Evolutionary conservation across 2,797 vertebrate species (phyloP), one percentile per base, ranked within the genome.

Genomic region (Artibeus jamaicensis): DNA sequence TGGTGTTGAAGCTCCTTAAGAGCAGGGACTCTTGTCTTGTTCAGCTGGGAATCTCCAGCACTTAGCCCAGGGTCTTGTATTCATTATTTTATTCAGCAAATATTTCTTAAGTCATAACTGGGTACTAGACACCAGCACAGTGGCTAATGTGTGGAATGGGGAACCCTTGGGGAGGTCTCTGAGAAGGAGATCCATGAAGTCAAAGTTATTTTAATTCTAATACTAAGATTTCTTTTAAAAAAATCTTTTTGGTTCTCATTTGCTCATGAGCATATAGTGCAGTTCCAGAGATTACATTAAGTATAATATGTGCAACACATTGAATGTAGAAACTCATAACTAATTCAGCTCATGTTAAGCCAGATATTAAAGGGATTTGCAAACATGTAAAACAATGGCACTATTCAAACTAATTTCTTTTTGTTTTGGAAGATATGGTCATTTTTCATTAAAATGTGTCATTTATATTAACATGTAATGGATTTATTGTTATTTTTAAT

Each of bases 361-460:
- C 32, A 93, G 37, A 85, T 11, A 29, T 50, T 81, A 81, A 89
- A 95, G 15, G 55, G 50, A 59, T 89, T 65, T 94, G 55, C 37
- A 68, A 86, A 89, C 77, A 85, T 34, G 6, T 90, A 65, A 94
- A 89, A 55, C 39, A 67, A 8, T 55, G 26, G 14, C 42, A 77
- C 39, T 85, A 86, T 84, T 77, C 46, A 81, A 95, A 85, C 9
- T 62, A 59, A 67, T 86, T 94, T 76, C 71, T 90, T 77, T 79
- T 86, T 73, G 59, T 50, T 88, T 89, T 90, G 77, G 50, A 90
- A 84, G 26, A 90, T 67, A 76, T 8, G 37, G 8, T 70, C 91
- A 82, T 81, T 59, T 89, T 89, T 91, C 71, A 92, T 93, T n/a
- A 89, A 79, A 88, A 65, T 71, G 19, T 86, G 4, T 57, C 62